These are phyloP conservation scores for Rhinichthys osculus DNA, from an alignment of 2,797 vertebrate species.

Conservation along the genomic window DNA sequence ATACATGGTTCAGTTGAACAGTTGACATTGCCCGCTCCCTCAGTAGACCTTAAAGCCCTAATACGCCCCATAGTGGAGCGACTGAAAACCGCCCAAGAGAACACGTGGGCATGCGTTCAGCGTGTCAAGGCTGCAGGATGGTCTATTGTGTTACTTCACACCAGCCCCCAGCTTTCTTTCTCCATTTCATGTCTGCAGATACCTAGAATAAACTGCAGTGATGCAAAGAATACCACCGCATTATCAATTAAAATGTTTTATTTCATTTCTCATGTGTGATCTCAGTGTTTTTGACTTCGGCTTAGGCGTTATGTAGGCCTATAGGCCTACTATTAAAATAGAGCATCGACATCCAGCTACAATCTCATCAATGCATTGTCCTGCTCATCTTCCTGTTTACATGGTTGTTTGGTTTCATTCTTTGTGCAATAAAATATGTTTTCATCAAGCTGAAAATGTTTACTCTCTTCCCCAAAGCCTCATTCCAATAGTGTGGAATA, in stretches of 20 bases:
- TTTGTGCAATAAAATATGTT: conserved; percentile 51
- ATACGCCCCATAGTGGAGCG: conserved; percentile 70
- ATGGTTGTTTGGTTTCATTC: conserved; percentile 43
- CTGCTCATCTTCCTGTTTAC: conserved; percentile 38
- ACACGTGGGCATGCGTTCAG: conserved; percentile 30
- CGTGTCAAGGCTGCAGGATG: conserved; percentile 24
- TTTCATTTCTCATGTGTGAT: conserved; percentile 11
- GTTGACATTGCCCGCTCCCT: conserved; percentile 34
- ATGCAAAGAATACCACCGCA: conserved; percentile 10
- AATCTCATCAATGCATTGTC: conserved; percentile 15
- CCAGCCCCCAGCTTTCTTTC: conserved; percentile 13
- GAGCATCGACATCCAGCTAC: conserved; percentile 48
- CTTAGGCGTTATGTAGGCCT: too few species aligned
- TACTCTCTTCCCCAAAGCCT: conserved; percentile 46
- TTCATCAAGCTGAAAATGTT: conserved; percentile 50
- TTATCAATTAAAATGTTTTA: not conserved
- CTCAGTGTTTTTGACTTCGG: conserved; percentile 51
- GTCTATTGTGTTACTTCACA: not conserved
- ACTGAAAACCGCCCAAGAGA: conserved; percentile 43
- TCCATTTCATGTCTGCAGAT: not conserved
- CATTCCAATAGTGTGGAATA: conserved; percentile 67
- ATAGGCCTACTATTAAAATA: conserved; percentile 4
- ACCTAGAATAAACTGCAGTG: not conserved
- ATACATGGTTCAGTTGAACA: conserved; percentile 18
- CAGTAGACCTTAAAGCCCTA: conserved; percentile 49